Conservation (phyloP, 2,113 vertebrate genomes). For the Neotragus pygmaeus region DNA sequence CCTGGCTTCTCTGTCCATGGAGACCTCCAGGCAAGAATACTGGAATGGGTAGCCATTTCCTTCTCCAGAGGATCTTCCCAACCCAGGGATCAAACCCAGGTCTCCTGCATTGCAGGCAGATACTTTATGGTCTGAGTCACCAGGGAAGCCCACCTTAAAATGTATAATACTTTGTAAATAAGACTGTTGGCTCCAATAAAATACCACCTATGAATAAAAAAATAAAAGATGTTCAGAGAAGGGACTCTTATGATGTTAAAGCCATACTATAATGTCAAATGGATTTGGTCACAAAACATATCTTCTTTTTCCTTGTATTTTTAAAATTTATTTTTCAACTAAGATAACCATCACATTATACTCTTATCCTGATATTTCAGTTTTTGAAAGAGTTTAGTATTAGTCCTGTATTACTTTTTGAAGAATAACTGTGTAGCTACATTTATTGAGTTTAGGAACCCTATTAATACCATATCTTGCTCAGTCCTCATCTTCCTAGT, state of each 20-base stretch:
- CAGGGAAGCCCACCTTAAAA: background rate
- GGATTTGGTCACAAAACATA: background rate
- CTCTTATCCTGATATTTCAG: background rate
- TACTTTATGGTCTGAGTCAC: background rate
- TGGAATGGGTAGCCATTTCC: background rate
- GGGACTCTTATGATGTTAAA: background rate
- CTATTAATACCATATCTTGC: background rate
- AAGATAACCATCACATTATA: background rate
- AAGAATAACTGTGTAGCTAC: background rate
- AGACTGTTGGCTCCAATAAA: constrained; percentile 35
- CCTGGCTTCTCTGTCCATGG: background rate
- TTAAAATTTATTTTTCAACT: background rate
- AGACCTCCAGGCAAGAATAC: background rate
- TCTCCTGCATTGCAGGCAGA: background rate
- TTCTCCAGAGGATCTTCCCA: background rate
- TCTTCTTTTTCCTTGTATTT: background rate
- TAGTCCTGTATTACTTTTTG: background rate
- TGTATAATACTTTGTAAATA: constrained; percentile 34
- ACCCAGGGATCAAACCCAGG: background rate
- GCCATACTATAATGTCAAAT: background rate
- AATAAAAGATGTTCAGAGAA: background rate
- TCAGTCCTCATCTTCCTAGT: background rate
- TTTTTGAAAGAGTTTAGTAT: background rate
- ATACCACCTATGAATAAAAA: background rate
- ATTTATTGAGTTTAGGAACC: background rate